Percentiles rank a stretch among this genome's conserved stretches.
Evolutionary conservation across 92 coral and sea anemone species (phyloP).

Genomic region (Porites rus): DNA sequence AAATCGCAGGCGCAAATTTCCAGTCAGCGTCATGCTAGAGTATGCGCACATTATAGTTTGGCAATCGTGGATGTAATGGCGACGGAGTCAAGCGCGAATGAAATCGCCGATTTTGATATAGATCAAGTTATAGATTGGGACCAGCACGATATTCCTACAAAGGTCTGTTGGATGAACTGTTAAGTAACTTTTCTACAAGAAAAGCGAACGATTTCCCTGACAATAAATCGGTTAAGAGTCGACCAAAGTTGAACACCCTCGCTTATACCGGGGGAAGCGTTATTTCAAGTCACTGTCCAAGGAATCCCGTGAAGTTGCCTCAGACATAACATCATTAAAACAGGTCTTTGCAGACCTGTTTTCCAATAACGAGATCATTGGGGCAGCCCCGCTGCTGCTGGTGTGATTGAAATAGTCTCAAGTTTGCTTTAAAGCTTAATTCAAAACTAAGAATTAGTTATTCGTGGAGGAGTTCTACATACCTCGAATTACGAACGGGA

Average conservation of each 20-base stretch:
- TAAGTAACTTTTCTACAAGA: constrained; percentile 30
- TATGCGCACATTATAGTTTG: constrained; percentile 70
- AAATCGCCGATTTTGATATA: constrained; percentile 98
- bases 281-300: neutral
- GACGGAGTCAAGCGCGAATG: constrained; percentile 91
- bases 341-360: neutral
- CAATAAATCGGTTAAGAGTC: constrained; percentile 55
- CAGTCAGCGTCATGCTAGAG: constrained; percentile 46
- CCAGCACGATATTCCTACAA: constrained; percentile 99
- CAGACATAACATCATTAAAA: neutral
- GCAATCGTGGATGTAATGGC: constrained; percentile 86
- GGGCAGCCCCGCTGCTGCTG: neutral
- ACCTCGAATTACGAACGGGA: neutral
- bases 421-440: neutral
- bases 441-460: neutral
- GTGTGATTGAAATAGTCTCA: neutral
- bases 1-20: constrained; percentile 75
- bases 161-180: constrained; percentile 95
- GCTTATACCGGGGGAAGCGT: neutral
- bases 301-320: constrained; percentile 38
- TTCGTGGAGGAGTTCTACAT: neutral
- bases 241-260: constrained; percentile 20
- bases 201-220: constrained; percentile 52
- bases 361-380: neutral
- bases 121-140: constrained; percentile 99